Evolutionary conservation across 23 tunicate species (phyloP).

Genomic region (Clavelina lepadiformis): DNA sequence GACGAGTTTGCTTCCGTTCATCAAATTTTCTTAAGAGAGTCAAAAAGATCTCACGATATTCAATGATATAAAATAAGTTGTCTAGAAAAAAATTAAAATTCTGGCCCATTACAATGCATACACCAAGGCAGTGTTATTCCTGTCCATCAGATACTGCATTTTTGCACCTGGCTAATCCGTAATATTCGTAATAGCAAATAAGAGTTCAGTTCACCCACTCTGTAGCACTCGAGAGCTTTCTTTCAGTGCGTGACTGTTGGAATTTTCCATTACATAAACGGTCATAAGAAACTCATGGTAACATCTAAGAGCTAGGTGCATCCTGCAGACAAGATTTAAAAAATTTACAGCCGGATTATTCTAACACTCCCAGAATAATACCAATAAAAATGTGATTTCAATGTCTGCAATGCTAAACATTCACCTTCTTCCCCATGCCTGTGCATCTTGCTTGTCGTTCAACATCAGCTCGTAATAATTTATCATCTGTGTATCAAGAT

Average conservation of each 20-base stretch:
- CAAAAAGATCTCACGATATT: constrained; percentile 77
- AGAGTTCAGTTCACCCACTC: no score
- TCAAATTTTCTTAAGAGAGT: constrained; percentile 76
- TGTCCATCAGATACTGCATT: no score
- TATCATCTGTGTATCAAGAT: constrained; percentile 60
- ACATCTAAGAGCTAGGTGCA: constrained; percentile 81
- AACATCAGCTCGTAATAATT: constrained; percentile 68
- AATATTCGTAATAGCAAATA: no score
- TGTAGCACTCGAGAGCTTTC: constrained; percentile 81
- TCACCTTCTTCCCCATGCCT: constrained; percentile 79
- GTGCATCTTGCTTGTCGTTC: constrained; percentile 78
- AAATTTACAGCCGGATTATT: neutral
- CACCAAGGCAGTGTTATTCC: no score
- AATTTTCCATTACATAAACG: constrained; percentile 56
- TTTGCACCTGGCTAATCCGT: no score
- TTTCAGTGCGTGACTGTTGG: constrained; percentile 22
- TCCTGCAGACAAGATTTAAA: constrained; percentile 16
- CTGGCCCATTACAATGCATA: no score
- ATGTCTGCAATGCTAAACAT: neutral
- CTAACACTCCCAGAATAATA: neutral
- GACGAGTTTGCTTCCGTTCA: constrained; percentile 66
- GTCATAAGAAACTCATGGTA: constrained; percentile 84
- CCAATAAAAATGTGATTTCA: neutral
- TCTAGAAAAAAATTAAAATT: constrained; percentile 14
- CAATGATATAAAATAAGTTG: constrained; percentile 76